Evolutionary conservation across 2,113 vertebrate genomes (phyloP).

Genomic region (Pyrgilauda ruficollis): DNA sequence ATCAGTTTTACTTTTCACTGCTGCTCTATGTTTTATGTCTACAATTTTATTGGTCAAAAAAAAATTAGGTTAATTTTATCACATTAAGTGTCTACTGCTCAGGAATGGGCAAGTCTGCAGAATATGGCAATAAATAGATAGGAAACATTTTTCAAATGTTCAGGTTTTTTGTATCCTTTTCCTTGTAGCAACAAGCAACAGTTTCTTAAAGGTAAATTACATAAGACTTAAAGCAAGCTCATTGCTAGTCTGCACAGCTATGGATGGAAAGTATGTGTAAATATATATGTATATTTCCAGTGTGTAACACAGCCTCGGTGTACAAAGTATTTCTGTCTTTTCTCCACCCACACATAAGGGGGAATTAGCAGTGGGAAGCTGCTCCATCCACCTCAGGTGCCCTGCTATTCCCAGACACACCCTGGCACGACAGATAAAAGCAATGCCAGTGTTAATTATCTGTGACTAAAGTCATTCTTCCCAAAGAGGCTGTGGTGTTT

Average conservation of each 20-base stretch:
- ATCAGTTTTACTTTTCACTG: background rate
- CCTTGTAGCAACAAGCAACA: background rate
- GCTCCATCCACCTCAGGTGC: background rate
- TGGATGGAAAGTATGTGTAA: background rate
- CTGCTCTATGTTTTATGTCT: background rate
- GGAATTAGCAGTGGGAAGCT: background rate
- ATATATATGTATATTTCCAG: background rate
- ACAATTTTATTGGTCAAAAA: background rate
- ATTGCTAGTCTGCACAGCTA: background rate
- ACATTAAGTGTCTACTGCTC: background rate
- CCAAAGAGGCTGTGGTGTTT: background rate
- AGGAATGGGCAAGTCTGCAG: background rate
- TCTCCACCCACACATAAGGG: background rate
- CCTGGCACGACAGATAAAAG: background rate
- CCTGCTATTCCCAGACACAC: background rate
- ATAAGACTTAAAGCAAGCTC: background rate
- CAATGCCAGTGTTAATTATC: background rate
- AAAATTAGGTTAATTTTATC: background rate
- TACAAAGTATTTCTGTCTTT: background rate
- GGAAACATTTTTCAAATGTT: background rate
- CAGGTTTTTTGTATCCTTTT: background rate
- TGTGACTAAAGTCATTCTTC: background rate
- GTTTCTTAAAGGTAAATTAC: background rate
- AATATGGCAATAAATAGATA: background rate
- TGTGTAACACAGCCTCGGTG: background rate